phyloP scores from a whole-genome alignment of 2,797 vertebrate species.

The Gymnothorax reevesii region DNA sequence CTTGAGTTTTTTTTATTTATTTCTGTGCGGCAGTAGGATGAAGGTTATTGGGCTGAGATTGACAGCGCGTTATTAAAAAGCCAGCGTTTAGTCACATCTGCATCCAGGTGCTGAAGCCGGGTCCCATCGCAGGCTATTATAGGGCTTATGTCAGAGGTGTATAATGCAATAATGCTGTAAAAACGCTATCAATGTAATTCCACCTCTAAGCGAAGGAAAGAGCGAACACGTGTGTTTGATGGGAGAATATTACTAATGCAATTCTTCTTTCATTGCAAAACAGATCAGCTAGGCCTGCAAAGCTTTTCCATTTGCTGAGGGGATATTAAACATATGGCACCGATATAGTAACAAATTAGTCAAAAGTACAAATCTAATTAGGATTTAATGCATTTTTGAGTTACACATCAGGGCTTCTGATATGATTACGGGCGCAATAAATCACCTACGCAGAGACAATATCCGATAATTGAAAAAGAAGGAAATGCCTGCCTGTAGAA shows the following conservation, averaged over 20 bases:
- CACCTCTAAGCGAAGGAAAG: slow-evolving; percentile 53
- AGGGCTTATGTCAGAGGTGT: slow-evolving; percentile 68
- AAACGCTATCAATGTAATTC: slow-evolving; percentile 51
- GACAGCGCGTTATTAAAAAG: slow-evolving; percentile 74
- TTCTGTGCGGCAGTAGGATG: slow-evolving; percentile 37
- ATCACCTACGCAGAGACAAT: slow-evolving; percentile 52
- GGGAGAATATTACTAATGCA: slow-evolving; percentile 50
- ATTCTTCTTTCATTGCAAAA: slow-evolving; percentile 51
- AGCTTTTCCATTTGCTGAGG: slow-evolving; percentile 25
- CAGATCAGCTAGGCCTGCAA: slow-evolving; percentile 45
- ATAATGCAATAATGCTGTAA: slow-evolving; percentile 70
- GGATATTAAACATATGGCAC: slow-evolving; percentile 63
- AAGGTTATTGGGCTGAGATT: slow-evolving; percentile 68
- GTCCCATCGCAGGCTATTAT: slow-evolving; percentile 64
- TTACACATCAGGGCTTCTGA: slow-evolving; percentile 65
- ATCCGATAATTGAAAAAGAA: slow-evolving; percentile 25
- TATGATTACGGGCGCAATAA: slow-evolving; percentile 62
- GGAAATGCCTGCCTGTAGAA: slow-evolving; percentile 9
- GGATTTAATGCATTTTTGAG: slow-evolving; percentile 72
- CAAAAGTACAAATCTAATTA: slow-evolving; percentile 74
- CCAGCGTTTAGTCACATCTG: slow-evolving; percentile 33
- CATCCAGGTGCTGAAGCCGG: slow-evolving; percentile 61
- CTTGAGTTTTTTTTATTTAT: slow-evolving; percentile 1
- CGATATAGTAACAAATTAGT: slow-evolving; percentile 66
- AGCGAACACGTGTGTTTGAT: slow-evolving; percentile 50